phyloP scores from a whole-genome alignment of 2,888 invertebrate genomes.

The Zaprionus obscuricornis region DNA sequence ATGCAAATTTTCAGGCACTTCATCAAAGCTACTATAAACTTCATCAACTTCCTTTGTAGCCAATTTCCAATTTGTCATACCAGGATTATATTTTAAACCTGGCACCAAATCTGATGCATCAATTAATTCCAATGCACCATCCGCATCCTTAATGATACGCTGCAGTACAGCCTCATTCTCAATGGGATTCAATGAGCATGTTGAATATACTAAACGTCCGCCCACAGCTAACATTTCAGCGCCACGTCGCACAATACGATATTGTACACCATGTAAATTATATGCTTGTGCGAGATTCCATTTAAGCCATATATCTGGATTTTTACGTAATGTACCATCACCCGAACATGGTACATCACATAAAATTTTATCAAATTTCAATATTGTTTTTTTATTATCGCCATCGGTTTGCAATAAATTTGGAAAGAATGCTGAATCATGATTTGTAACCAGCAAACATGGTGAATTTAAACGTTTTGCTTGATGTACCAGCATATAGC shows the following conservation, averaged over 20 bases:
- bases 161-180: constrained; percentile 98
- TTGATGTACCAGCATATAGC: constrained; percentile 99
- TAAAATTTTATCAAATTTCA: constrained; percentile 95
- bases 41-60: constrained; percentile 91
- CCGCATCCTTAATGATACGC: constrained; percentile 89
- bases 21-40: constrained; percentile 90
- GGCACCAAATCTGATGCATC: constrained; percentile 90
- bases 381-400: constrained; percentile 66
- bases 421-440: constrained; percentile 95
- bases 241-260: constrained; percentile 93
- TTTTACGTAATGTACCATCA: constrained; percentile 98
- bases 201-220: constrained; percentile 97
- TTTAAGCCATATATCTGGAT: constrained; percentile 98
- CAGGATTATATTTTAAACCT: constrained; percentile 90
- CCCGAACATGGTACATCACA: constrained; percentile 99
- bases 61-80: constrained; percentile 92
- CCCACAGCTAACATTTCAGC: constrained; percentile 93
- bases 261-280: constrained; percentile 95
- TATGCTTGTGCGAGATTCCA: constrained; percentile 96
- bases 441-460: constrained; percentile 96
- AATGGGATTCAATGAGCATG: constrained; percentile 98
- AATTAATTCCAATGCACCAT: constrained; percentile 90
- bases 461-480: constrained; percentile 98
- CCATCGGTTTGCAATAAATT: constrained; percentile 83
- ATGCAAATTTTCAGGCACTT: constrained; percentile 92